Base-by-base conservation (phyloP, 2,888 invertebrate species). In the Lamproptera curius region DNA sequence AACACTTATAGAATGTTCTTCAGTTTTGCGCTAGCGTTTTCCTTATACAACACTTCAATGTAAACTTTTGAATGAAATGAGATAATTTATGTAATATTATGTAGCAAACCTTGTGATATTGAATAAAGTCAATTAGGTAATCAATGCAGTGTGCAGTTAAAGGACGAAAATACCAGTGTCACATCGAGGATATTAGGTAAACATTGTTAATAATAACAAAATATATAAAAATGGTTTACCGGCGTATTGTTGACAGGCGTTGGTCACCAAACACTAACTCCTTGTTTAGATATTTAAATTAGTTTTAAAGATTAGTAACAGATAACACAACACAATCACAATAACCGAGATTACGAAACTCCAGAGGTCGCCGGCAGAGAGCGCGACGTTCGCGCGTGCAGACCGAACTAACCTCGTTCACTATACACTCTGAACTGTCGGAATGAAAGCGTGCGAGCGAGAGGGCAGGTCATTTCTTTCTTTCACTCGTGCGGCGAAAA, bases 241-340 rank as follows among this genome's bases (percentile, higher is more conserved):
- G 9, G 28, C n/a, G n/a, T n/a, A n/a, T 28, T 9, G 28, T 43
- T 28, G 10, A 28, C 9, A n/a, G 28, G 2, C 28, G 2, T 28
- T 28, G 65, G 77, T 80, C 78, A 28, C 4, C 23, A 6, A 75
- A 67, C 4, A 5, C 10, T 9, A 28, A 2, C 4, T n/a, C n/a
- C n/a, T n/a, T n/a, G n/a, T n/a, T n/a, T n/a, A n/a, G n/a, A n/a
- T n/a, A n/a, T n/a, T n/a, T n/a, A n/a, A n/a, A n/a, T n/a, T n/a
- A n/a, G n/a, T n/a, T n/a, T n/a, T n/a, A n/a, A n/a, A n/a, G n/a
- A n/a, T n/a, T n/a, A n/a, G n/a, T n/a, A n/a, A n/a, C n/a, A n/a
- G n/a, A n/a, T n/a, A n/a, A n/a, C n/a, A n/a, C n/a, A n/a, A n/a
- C 84, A 83, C 83, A 75, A 75, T 61, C 83, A 85, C 85, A 73